Evolutionary conservation across 2,797 vertebrate species (phyloP), one percentile per base, ranked within the genome.

Genomic region (Enteromius viviparus): DNA sequence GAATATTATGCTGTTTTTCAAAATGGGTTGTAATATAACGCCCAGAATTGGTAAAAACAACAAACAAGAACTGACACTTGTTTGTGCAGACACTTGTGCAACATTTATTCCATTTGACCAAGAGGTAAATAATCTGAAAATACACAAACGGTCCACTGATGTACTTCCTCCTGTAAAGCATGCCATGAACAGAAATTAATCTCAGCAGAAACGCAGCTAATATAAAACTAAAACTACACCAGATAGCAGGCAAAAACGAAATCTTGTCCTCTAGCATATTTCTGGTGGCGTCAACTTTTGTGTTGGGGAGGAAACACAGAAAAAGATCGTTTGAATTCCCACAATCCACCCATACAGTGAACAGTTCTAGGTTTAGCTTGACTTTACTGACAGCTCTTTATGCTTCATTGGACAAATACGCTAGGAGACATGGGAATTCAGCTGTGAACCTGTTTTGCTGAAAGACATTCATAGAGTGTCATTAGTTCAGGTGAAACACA

Each of bases 141-240:
- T 32, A 69, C 58, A 82, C 75, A 78, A 19, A 85, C 6, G 7
- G n/a, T 58, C 37, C 14, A 45, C 2, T 53, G 10, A 69, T 72
- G 45, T 26, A 76, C 55, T 65, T 65, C 40, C 23, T 70, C 34
- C 42, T 17, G 69, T 76, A 58, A 70, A 21, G 3, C 53, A 93
- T 92, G 92, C 89, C 85, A 84, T 68, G 66, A 88, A 85, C 88
- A 88, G 80, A 58, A 87, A 91, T 82, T 14, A 55, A 78, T 55
- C 17, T 15, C 32, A 84, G 88, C 82, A 92, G 90, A 90, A 91
- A 90, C 89, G 87, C 86, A 83, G 34, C 29, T n/a, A 42, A 70
- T 21, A 9, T 40, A 45, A 70, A 70, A 58, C 17, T 1, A 71
- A 10, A 17, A 37, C 42, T 51, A 47, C 45, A 65, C 53, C 26